Conservation (phyloP, 2,113 vertebrate genomes). For the Micromys minutus region DNA sequence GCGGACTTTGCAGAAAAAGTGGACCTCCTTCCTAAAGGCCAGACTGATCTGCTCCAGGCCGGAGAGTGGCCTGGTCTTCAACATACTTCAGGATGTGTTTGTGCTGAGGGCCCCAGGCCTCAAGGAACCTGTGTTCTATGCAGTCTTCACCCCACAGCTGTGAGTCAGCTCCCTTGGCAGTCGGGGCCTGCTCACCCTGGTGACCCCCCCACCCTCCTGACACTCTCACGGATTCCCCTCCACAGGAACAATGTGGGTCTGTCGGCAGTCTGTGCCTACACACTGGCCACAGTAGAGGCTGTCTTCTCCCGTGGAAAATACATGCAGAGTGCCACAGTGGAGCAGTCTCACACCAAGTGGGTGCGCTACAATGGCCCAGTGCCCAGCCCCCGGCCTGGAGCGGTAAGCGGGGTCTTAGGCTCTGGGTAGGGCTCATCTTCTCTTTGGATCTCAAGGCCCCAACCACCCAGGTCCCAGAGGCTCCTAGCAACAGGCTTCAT, state of each 20-base stretch:
- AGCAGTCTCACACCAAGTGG: conserved; percentile 97
- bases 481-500: background rate
- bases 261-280: conserved; percentile 96
- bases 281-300: conserved; percentile 90
- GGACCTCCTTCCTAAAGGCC: conserved; percentile 98
- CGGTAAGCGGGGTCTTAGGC: conserved; percentile 86
- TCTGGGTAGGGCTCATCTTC: background rate
- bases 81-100: conserved; percentile 94
- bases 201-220: rapidly evolving
- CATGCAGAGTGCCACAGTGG: conserved; percentile 97
- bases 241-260: conserved; percentile 94
- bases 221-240: rapidly evolving
- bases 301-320: conserved; percentile 96
- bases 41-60: conserved; percentile 94
- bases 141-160: conserved; percentile 96
- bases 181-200: background rate
- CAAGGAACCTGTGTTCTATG: conserved; percentile 94
- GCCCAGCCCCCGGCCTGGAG: conserved; percentile 94
- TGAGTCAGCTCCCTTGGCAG: conserved; percentile 86
- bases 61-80: conserved; percentile 96
- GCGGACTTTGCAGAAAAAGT: conserved; percentile 96
- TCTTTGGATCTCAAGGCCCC: background rate
- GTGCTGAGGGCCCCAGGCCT: conserved; percentile 88
- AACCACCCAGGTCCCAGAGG: background rate
- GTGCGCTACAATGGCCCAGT: conserved; percentile 93